Percentiles rank a stretch among this genome's conserved stretches.
Conservation (phyloP, 2,888 invertebrate species). For the Caenorhabditis panamensis region DNA sequence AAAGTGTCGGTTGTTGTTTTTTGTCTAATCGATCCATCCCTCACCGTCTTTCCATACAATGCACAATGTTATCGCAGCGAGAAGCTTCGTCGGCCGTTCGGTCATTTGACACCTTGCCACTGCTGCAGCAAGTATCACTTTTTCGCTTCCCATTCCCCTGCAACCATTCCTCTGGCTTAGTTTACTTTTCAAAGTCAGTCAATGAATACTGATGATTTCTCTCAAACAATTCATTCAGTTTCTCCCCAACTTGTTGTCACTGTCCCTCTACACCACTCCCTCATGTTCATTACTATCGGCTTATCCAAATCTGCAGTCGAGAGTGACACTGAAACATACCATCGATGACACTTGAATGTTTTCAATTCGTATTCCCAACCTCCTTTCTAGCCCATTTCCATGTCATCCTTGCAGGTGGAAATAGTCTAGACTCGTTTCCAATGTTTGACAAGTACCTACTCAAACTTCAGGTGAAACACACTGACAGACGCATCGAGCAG, state of each 20-base stretch:
- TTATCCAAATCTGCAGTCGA: slow-evolving; percentile 33
- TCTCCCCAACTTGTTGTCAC: slow-evolving; percentile 9
- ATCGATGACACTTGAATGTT: background rate
- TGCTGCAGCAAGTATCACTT: slow-evolving; percentile 14
- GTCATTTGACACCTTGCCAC: slow-evolving; percentile 50
- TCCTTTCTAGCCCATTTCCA: background rate
- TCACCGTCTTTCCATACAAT: slow-evolving; percentile 6
- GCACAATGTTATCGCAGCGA: slow-evolving; percentile 21
- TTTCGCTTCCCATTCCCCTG: slow-evolving; percentile 32
- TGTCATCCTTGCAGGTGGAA: background rate
- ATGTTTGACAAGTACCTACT: slow-evolving; percentile 43
- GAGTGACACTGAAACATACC: slow-evolving; percentile 10
- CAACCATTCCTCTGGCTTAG: background rate
- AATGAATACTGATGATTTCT: slow-evolving; percentile 3
- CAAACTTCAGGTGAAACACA: background rate
- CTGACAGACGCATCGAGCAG: slow-evolving; percentile 4
- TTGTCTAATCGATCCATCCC: slow-evolving; percentile 36
- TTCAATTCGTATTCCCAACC: too few species aligned
- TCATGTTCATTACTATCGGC: slow-evolving; percentile 16
- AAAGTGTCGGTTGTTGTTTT: slow-evolving; percentile 44
- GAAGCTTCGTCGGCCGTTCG: slow-evolving; percentile 15
- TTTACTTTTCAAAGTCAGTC: slow-evolving; percentile 7
- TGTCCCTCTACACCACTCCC: background rate
- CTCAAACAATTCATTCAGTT: slow-evolving; percentile 8
- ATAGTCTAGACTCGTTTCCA: slow-evolving; percentile 4